A percentile compares a stretch with the other conserved stretches of the same genome.
Evolutionary conservation across 2,888 invertebrate species (phyloP).

Genomic region (Anaspis maculata): DNA sequence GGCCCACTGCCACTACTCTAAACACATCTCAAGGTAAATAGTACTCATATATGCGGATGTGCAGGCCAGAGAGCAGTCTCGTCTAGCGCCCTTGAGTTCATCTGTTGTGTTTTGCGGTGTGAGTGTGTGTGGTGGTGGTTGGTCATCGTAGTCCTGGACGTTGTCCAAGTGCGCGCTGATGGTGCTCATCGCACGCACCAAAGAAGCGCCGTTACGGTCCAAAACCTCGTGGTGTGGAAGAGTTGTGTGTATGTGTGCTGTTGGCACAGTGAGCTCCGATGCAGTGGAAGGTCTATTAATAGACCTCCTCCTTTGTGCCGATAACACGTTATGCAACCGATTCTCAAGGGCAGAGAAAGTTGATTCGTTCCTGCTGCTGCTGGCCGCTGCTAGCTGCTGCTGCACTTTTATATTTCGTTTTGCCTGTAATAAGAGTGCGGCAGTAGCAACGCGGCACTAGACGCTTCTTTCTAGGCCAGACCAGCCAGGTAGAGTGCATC

Average conservation of each 20-base stretch:
- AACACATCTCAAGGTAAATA: too few species aligned
- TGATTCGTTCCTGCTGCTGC: conserved; percentile 24
- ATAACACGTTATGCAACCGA: conserved; percentile 32
- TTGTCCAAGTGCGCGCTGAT: conserved; percentile 11
- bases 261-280: conserved; percentile 29
- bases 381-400: conserved; percentile 3
- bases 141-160: conserved; percentile 11
- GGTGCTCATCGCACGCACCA: conserved; percentile 5
- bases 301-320: conserved; percentile 25
- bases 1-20: too few species aligned
- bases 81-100: too few species aligned
- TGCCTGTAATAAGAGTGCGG: too few species aligned
- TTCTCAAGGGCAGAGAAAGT: conserved; percentile 39
- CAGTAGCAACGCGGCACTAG: conserved; percentile 9
- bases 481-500: not conserved
- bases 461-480: conserved; percentile 14
- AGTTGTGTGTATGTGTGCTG: conserved; percentile 17
- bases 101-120: too few species aligned
- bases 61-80: too few species aligned
- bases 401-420: too few species aligned
- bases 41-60: too few species aligned
- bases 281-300: conserved; percentile 32
- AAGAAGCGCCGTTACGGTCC: too few species aligned
- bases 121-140: too few species aligned
- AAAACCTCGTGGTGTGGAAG: too few species aligned